Percentiles rank a stretch among this genome's conserved stretches.
Conservation (phyloP, 2,888 invertebrate genomes). For the Malthinus flaveolus region DNA sequence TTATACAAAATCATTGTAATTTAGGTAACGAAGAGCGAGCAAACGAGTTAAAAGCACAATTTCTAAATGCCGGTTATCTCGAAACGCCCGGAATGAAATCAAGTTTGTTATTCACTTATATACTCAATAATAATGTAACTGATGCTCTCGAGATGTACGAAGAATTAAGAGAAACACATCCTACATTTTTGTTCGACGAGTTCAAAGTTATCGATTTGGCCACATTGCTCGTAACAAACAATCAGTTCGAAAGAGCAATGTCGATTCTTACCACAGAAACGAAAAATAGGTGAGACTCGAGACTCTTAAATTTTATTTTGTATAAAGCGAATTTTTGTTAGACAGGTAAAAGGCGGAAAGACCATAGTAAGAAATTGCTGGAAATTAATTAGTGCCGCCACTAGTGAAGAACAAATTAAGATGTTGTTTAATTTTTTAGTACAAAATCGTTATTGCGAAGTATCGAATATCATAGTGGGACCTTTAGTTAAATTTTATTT, state of each 20-base stretch:
- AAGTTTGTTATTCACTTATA: constrained; percentile 63
- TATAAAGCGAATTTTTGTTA: constrained; percentile 39
- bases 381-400: constrained; percentile 62
- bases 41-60: constrained; percentile 59
- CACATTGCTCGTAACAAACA: constrained; percentile 59
- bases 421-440: constrained; percentile 60
- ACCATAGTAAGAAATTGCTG: constrained; percentile 63
- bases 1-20: constrained; percentile 63
- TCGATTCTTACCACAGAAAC: constrained; percentile 59
- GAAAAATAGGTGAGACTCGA: constrained; percentile 49
- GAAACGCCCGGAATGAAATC: constrained; percentile 70
- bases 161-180: constrained; percentile 58
- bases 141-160: constrained; percentile 59
- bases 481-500: constrained; percentile 65
- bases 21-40: constrained; percentile 61
- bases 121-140: constrained; percentile 60
- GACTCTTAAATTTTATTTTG: neutral
- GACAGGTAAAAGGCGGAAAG: constrained; percentile 50
- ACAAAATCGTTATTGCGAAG: constrained; percentile 59
- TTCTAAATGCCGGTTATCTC: constrained; percentile 53
- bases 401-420: constrained; percentile 53
- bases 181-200: constrained; percentile 65
- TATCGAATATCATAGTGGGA: constrained; percentile 62
- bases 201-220: constrained; percentile 69
- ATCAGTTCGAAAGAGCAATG: constrained; percentile 54